Conservation (phyloP, 2,888 invertebrate species). For the Ophioninae sp. region DNA sequence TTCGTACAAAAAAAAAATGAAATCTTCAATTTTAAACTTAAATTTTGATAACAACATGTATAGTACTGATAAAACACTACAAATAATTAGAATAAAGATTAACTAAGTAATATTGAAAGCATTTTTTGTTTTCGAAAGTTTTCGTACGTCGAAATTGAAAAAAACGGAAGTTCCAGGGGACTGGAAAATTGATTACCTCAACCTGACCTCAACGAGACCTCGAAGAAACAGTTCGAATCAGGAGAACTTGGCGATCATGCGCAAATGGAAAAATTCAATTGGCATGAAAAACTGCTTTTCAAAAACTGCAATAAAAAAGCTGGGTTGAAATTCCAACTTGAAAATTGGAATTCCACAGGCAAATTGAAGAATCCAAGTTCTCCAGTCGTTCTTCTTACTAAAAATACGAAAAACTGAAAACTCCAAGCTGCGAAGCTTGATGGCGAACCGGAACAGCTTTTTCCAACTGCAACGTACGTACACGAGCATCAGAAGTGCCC, state of each 20-base stretch:
- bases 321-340: background rate
- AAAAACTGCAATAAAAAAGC: conserved; percentile 33
- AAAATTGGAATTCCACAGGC: conserved; percentile 12
- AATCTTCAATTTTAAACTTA: too few relatives aligned
- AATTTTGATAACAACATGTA: too few relatives aligned
- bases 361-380: conserved; percentile 6
- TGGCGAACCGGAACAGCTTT: too few relatives aligned
- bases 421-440: too few relatives aligned
- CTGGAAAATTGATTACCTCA: background rate
- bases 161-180: background rate
- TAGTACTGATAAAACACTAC: too few relatives aligned
- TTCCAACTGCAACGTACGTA: background rate
- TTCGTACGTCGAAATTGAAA: background rate
- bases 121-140: too few relatives aligned
- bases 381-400: conserved; percentile 9
- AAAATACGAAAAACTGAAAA: conserved; percentile 42
- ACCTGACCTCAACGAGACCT: background rate
- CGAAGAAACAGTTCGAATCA: background rate
- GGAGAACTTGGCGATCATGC: background rate
- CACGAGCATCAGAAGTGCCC: conserved; percentile 21
- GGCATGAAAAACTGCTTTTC: conserved; percentile 48
- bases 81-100: too few relatives aligned
- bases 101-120: too few relatives aligned
- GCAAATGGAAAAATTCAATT: conserved; percentile 20
- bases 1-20: too few relatives aligned